Evolutionary conservation across 2,113 vertebrate genomes (phyloP), one percentile per base, ranked within the genome.

Genomic region (Scophthalmus maximus): DNA sequence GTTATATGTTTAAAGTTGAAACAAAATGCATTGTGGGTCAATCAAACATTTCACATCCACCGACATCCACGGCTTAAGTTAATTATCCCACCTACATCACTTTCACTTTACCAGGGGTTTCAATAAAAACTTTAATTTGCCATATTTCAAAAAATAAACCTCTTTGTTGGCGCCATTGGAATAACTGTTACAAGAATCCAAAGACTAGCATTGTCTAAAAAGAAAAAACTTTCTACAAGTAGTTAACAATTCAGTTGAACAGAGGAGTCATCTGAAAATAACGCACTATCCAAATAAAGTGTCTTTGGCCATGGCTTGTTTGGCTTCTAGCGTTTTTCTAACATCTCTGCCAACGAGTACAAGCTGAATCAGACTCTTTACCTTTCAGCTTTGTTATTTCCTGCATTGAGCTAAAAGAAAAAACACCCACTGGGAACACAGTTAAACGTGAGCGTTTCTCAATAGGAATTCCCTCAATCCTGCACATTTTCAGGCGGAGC

Each of bases 381-480:
- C 23, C 0, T 0, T 36, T 52, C n/a, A 62, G 6, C 18, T 53
- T 4, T 2, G 4, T 44, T 12, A 20, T 52, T 29, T 47, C 56
- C 53, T 8, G 34, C 50, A 52, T 69, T 15, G 25, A 29, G 32
- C 59, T 30, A 8, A 62, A 56, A 77, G 47, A 14, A 66, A 53
- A 55, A 74, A 34, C 57, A 7, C 5, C 10, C 23, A 27, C 30
- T 52, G 44, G n/a, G 42, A 64, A 20, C 38, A 1, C 17, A 14
- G 27, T 52, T 26, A 23, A 15, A 50, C 34, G n/a, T 68, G 49
- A 25, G 27, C n/a, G 49, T 55, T 25, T 76, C 51, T 67, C 46
- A 27, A 17, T 53, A 58, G 55, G 74, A 85, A 78, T 69, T 78
- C 62, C 58, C 60, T 63, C 47, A 70, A 57, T 65, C 36, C 67